Conservation (phyloP, 2,113 vertebrate species). For the Sinocyclocheilus maitianheensis region DNA sequence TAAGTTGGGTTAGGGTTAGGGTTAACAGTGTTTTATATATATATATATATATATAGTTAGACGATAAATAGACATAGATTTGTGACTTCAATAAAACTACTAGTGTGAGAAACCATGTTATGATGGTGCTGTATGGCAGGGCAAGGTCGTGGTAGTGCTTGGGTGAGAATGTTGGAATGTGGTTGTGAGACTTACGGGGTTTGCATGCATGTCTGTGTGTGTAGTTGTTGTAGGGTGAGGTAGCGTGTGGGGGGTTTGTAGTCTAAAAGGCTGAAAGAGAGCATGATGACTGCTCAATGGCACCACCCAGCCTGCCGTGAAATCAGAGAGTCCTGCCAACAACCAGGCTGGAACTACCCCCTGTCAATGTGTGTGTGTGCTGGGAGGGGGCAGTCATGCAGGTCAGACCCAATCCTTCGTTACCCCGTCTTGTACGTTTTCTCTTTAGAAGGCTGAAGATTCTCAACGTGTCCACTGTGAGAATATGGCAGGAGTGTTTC, state of each 20-base stretch:
- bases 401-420: constrained; percentile 65
- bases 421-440: constrained; percentile 14
- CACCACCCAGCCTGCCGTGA: constrained; percentile 68
- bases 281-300: constrained; percentile 59
- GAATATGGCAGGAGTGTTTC: constrained; percentile 40
- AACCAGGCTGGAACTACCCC: constrained; percentile 46
- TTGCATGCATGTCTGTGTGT: constrained; percentile 40
- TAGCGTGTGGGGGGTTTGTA: constrained; percentile 34
- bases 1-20: no score
- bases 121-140: neutral
- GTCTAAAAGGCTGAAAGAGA: constrained; percentile 56
- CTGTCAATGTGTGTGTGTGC: constrained; percentile 32
- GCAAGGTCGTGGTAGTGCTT: constrained; percentile 21
- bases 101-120: neutral
- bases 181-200: constrained; percentile 32
- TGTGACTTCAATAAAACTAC: no score
- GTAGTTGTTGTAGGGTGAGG: constrained; percentile 38
- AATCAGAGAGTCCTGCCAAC: constrained; percentile 64
- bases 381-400: constrained; percentile 69
- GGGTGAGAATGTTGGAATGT: constrained; percentile 46
- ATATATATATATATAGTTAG: no score
- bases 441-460: neutral
- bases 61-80: no score
- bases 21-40: no score
- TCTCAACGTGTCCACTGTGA: neutral